A percentile compares a stretch with the other conserved stretches of the same genome.
These are phyloP conservation scores for Zootermopsis nevadensis DNA, from an alignment of 2,888 invertebrate genomes.

Conservation along the genomic window DNA sequence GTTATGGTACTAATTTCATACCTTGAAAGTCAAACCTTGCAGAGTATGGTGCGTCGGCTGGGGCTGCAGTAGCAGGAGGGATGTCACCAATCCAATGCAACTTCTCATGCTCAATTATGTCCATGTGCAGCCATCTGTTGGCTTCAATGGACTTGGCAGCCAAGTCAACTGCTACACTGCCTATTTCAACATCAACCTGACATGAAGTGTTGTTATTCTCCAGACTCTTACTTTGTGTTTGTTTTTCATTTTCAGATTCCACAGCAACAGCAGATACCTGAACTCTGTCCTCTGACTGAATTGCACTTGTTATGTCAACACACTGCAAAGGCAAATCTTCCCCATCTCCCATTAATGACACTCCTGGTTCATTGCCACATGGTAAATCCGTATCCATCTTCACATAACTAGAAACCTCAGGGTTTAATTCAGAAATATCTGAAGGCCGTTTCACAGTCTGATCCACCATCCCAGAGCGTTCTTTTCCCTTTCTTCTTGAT, in stretches of 20 bases:
- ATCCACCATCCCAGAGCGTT: conserved; percentile 56
- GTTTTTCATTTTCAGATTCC: background rate
- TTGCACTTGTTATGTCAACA: too few species aligned
- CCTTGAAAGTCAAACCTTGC: conserved; percentile 87
- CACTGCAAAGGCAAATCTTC: too few species aligned
- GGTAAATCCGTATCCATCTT: conserved; percentile 14
- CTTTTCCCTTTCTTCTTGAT: conserved; percentile 62
- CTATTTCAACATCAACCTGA: background rate
- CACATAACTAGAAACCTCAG: background rate
- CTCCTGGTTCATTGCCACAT: background rate
- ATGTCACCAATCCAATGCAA: conserved; percentile 87
- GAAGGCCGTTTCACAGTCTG: background rate
- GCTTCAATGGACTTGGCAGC: conserved; percentile 62
- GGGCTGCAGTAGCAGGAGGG: conserved; percentile 62
- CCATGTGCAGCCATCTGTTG: conserved; percentile 86
- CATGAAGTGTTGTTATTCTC: background rate
- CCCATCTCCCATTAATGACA: background rate
- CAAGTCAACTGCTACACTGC: background rate
- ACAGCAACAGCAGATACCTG: background rate
- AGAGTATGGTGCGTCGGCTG: conserved; percentile 74
- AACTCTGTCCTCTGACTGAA: background rate
- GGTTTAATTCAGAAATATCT: background rate
- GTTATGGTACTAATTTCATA: conserved; percentile 50
- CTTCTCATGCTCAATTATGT: conserved; percentile 87
- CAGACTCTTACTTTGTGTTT: background rate